phyloP scores from a whole-genome alignment of 1,140 invertebrate species.

The Sinella curviseta region DNA sequence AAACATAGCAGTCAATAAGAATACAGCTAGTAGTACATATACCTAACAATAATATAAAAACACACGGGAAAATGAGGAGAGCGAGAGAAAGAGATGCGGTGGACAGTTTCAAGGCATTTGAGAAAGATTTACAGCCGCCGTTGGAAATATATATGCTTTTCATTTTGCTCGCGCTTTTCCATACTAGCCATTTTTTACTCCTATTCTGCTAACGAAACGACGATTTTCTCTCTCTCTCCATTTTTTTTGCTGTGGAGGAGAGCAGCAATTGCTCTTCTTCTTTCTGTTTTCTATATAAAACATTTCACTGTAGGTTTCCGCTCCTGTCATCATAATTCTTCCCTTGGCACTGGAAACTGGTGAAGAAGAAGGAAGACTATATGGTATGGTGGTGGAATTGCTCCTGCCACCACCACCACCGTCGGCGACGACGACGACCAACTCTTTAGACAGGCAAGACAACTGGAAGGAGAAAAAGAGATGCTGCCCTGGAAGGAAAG shows the following conservation, averaged over 20 bases:
- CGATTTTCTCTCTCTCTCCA: background rate
- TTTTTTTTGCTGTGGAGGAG: background rate
- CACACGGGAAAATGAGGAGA: background rate
- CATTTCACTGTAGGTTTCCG: conserved; percentile 5
- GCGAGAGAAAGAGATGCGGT: background rate
- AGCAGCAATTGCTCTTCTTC: conserved; percentile 8
- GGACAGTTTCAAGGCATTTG: conserved; percentile 22
- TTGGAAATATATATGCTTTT: conserved; percentile 7
- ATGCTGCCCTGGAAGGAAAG: background rate
- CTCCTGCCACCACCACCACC: background rate
- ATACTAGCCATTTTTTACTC: background rate
- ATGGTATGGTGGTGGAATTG: background rate
- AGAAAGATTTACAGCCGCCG: conserved; percentile 22
- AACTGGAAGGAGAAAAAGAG: background rate
- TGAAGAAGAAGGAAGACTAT: background rate
- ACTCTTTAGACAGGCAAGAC: background rate
- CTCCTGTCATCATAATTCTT: conserved; percentile 26
- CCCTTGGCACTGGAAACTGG: conserved; percentile 1
- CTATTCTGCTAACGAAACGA: background rate
- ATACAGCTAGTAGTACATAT: background rate
- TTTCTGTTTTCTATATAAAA: background rate
- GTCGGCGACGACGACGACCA: background rate
- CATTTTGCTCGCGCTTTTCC: background rate
- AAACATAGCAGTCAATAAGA: too few relatives aligned
- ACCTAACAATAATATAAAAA: background rate